phyloP scores from a whole-genome alignment of 2,888 invertebrate species.

The Monochamus alternatus region DNA sequence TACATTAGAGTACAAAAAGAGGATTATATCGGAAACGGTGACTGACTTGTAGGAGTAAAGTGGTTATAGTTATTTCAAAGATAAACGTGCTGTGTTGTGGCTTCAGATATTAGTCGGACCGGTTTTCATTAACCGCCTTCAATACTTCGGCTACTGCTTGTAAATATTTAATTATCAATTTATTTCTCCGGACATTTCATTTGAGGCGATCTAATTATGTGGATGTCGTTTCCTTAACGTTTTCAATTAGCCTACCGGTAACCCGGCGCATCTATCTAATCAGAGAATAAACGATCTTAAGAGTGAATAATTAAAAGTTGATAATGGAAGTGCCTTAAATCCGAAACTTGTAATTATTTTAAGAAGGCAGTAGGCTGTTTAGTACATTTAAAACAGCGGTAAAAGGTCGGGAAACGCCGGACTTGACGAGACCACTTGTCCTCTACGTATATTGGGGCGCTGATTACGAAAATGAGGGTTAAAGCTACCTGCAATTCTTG shows the following conservation, averaged over 20 bases:
- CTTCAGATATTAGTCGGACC: constrained; percentile 55
- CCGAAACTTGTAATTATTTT: background rate
- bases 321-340: background rate
- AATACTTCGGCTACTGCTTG: constrained; percentile 57
- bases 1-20: constrained; percentile 32
- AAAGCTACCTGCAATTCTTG: too few relatives aligned
- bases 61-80: constrained; percentile 32
- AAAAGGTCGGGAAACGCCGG: too few relatives aligned
- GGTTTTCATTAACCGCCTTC: constrained; percentile 61
- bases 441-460: too few relatives aligned
- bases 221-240: constrained; percentile 37
- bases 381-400: too few relatives aligned
- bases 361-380: background rate
- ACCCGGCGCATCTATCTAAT: constrained; percentile 24
- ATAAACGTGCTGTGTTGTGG: constrained; percentile 36
- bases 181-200: constrained; percentile 58
- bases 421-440: too few relatives aligned
- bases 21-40: constrained; percentile 27
- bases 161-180: constrained; percentile 66
- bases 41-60: constrained; percentile 24
- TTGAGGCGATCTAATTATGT: constrained; percentile 54
- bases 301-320: constrained; percentile 3
- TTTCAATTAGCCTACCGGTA: constrained; percentile 39
- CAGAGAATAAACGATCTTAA: constrained; percentile 37
- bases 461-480: too few relatives aligned